A percentile compares a stretch with the other conserved stretches of the same genome.
phyloP scores from a whole-genome alignment of 2,797 vertebrate genomes.

The Trematomus bernacchii region DNA sequence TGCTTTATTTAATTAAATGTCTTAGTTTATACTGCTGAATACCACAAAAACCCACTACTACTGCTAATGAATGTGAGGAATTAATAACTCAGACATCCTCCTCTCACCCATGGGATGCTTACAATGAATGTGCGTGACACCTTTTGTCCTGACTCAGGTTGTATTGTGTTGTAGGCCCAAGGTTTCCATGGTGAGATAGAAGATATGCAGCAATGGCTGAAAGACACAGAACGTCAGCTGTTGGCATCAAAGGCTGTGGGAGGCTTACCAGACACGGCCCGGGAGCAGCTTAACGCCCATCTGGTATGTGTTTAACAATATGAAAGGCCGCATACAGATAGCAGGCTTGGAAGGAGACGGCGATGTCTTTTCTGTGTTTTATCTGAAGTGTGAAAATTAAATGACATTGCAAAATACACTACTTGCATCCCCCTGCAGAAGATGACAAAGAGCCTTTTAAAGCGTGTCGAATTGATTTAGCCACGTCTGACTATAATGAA shows the following conservation, averaged over 20 bases:
- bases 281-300: conserved; percentile 97
- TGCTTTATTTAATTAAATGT: conserved; percentile 6
- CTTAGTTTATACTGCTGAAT: conserved; percentile 24
- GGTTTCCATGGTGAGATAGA: conserved; percentile 99
- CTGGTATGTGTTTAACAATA: conserved; percentile 92
- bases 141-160: conserved; percentile 82
- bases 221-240: conserved; percentile 97
- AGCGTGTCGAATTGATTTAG: conserved; percentile 67
- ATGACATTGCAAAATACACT: conserved; percentile 68
- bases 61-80: conserved; percentile 49
- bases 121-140: conserved; percentile 75
- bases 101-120: conserved; percentile 37
- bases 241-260: conserved; percentile 97
- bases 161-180: conserved; percentile 93
- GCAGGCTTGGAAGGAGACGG: conserved; percentile 70
- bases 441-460: conserved; percentile 46
- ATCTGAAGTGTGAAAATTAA: conserved; percentile 82
- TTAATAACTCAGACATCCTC: conserved; percentile 65
- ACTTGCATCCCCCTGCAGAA: conserved; percentile 37
- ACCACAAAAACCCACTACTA: not conserved
- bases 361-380: conserved; percentile 76
- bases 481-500: conserved; percentile 58
- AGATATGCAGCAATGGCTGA: conserved; percentile 98
- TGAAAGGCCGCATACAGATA: conserved; percentile 83
- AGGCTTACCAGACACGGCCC: conserved; percentile 98